Conservation (phyloP, 2,888 invertebrate species). For the Drosophila diplacantha region DNA sequence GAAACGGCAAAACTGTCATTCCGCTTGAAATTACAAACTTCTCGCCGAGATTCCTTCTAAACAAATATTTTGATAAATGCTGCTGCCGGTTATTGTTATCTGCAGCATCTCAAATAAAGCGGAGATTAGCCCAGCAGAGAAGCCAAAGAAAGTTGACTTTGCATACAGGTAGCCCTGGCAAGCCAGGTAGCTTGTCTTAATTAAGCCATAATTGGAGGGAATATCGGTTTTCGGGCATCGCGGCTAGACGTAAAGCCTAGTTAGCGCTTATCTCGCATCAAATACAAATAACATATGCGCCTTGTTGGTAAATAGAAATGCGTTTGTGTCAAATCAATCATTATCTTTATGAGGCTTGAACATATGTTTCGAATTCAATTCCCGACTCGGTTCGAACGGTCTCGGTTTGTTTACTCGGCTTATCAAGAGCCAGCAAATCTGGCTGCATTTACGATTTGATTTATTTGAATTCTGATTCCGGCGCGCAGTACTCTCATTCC, state of each 20-base stretch:
- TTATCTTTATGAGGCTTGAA: slow-evolving; percentile 59
- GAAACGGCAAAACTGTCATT: slow-evolving; percentile 65
- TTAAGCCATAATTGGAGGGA: slow-evolving; percentile 54
- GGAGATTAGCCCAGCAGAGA: slow-evolving; percentile 30
- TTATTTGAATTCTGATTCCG: slow-evolving; percentile 42
- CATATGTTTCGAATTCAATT: slow-evolving; percentile 54
- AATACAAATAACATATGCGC: slow-evolving; percentile 58
- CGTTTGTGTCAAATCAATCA: slow-evolving; percentile 61
- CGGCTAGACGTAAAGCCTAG: slow-evolving; percentile 45
- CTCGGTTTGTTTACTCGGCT: slow-evolving; percentile 28
- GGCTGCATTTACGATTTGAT: slow-evolving; percentile 51
- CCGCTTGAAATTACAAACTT: slow-evolving; percentile 67
- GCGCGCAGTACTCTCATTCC: slow-evolving; percentile 5
- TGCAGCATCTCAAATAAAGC: slow-evolving; percentile 9
- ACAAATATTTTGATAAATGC: slow-evolving; percentile 49
- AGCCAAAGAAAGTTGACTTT: slow-evolving; percentile 32
- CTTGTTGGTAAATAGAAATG: slow-evolving; percentile 33
- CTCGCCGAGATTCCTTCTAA: slow-evolving; percentile 17
- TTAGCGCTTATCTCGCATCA: slow-evolving; percentile 65
- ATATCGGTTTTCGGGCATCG: slow-evolving; percentile 61
- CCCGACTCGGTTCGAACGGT: slow-evolving; percentile 1
- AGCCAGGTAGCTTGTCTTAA: slow-evolving; percentile 47
- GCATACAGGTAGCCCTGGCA: slow-evolving; percentile 52
- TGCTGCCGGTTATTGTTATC: slow-evolving; percentile 16
- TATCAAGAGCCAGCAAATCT: slow-evolving; percentile 36